Percentiles rank a stretch among this genome's conserved stretches.
phyloP scores from a whole-genome alignment of 2,797 vertebrate genomes.

The Lemur catta region DNA sequence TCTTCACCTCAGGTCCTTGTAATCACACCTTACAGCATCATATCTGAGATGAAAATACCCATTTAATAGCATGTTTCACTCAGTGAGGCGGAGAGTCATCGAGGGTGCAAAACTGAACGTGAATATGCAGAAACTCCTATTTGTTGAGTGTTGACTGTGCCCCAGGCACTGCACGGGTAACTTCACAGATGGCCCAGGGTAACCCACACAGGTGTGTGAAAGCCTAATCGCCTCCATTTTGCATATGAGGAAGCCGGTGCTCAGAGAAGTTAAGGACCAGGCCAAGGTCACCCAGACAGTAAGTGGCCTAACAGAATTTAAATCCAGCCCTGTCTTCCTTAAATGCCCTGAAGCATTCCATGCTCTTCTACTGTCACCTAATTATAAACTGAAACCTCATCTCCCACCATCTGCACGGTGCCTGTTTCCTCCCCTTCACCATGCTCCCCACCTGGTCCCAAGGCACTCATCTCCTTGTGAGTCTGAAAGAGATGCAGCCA shows the following conservation, averaged over 20 bases:
- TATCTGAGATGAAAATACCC: not conserved
- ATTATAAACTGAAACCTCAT: constrained; percentile 8
- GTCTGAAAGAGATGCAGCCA: not conserved
- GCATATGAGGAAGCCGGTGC: not conserved
- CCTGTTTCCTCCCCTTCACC: not conserved
- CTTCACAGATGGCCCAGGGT: not conserved
- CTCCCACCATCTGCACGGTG: not conserved
- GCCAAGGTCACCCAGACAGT: not conserved
- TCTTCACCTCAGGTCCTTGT: not conserved
- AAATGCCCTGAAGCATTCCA: not conserved
- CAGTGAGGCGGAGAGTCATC: not conserved
- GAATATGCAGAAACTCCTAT: not conserved
- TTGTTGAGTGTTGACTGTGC: not conserved
- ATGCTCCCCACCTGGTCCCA: not conserved
- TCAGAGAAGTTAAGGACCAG: not conserved
- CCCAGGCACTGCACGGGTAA: not conserved
- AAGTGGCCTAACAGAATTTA: not conserved
- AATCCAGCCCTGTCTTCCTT: not conserved
- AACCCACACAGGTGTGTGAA: not conserved
- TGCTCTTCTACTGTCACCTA: not conserved
- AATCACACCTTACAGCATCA: not conserved
- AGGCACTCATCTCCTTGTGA: not conserved
- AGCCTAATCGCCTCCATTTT: not conserved
- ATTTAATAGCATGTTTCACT: not conserved
- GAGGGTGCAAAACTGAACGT: not conserved